Base-by-base conservation (phyloP, 2,888 invertebrate species). In the Macrosiphum euphorbiae region DNA sequence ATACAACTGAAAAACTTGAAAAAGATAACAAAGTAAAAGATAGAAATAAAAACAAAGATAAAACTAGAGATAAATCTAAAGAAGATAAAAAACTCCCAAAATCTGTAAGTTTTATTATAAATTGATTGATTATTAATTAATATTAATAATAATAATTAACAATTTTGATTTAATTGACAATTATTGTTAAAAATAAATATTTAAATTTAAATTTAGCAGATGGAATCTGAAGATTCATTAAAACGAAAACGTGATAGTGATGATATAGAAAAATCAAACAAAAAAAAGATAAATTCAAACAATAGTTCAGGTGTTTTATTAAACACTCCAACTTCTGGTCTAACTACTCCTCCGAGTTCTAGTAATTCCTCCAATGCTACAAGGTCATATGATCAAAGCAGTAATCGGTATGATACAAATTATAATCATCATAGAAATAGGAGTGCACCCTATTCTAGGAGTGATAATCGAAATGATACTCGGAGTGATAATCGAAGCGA, bases 391-490 rank as follows among this genome's bases (percentile, higher is more conserved):
- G 94, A 94, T 86, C 94, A 90, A 50, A 90, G 94, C 11, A 90
- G 85, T 87, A 94, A 94, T 50, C 44, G 94, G 44, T 94, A 90
- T 94, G 94, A 94, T 94, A 52, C 26, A 41, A 94, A 86, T 86
- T 94, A 94, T n/a, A 94, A 94, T 41, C 94, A 94, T 86, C 94
- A 94, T 90, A 94, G 94, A 94, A 94, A 90, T 94, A 94, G 94
- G 41, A 94, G 52, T 86, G 20, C 67, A 28, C 86, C 90, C 3
- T 94, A 90, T 50, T 90, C 94, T 61, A 90, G 94, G 20, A 94
- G 52, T 86, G 94, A 94, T 61, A 86, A 84, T 47, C 90, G 94
- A 52, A 92, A 28, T 61, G 91, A 90, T 24, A 90, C 13, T 50
- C 90, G 90, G 20, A 90, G 4, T 90, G 90, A 90, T 58, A 84